Evolutionary conservation across 2,888 invertebrate genomes (phyloP).

Genomic region (Diachrysia chrysitis): DNA sequence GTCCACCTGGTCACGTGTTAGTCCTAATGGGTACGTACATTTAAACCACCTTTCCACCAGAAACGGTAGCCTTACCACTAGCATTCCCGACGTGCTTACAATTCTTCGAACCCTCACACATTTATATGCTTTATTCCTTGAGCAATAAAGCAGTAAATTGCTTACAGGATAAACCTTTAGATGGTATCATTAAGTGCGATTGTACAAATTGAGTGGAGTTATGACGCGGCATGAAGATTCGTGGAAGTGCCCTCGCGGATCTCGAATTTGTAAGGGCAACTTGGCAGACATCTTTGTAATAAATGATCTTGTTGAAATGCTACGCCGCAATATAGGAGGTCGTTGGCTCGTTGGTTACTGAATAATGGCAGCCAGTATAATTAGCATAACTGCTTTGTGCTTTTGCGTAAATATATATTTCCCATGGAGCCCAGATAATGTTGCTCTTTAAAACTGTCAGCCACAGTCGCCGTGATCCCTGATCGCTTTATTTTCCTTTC

Average conservation of each 20-base stretch:
- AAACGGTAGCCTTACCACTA: conserved; percentile 51
- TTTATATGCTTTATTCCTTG: conserved; percentile 59
- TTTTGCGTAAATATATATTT: conserved; percentile 48
- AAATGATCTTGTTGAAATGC: conserved; percentile 61
- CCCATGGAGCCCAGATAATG: conserved; percentile 42
- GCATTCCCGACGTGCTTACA: conserved; percentile 42
- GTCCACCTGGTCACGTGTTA: conserved; percentile 55
- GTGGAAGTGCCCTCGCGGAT: conserved; percentile 49
- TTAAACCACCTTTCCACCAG: conserved; percentile 47
- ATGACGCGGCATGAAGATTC: conserved; percentile 65
- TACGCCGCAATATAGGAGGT: conserved; percentile 48
- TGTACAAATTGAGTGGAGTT: conserved; percentile 70
- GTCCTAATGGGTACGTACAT: conserved; percentile 54
- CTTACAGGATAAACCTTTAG: conserved; percentile 45
- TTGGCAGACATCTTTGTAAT: conserved; percentile 60
- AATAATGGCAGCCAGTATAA: conserved; percentile 54
- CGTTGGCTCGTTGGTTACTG: conserved; percentile 47
- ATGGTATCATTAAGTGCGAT: conserved; percentile 66
- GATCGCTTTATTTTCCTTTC: conserved; percentile 31
- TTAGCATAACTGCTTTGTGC: conserved; percentile 59
- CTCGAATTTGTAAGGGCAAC: conserved; percentile 60
- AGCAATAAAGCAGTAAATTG: conserved; percentile 58
- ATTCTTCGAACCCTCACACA: conserved; percentile 44
- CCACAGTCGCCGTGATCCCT: conserved; percentile 49
- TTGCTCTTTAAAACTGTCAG: conserved; percentile 66